These are phyloP conservation scores for Capitella teleta DNA, from an alignment of 1,140 invertebrate species.

Conservation along the genomic window DNA sequence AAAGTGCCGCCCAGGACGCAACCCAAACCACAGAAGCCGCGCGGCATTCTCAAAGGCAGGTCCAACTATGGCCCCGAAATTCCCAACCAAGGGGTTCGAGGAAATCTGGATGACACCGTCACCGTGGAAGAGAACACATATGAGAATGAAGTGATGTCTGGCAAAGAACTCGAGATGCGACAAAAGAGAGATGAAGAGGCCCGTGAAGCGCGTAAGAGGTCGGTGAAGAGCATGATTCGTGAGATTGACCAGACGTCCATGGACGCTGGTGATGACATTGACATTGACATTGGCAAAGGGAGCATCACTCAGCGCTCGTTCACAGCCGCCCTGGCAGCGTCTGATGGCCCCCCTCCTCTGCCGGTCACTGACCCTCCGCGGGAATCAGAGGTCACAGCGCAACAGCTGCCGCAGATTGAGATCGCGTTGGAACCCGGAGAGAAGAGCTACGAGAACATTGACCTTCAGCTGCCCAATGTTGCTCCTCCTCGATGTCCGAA, in stretches of 20 bases:
- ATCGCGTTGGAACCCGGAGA: conserved; percentile 13
- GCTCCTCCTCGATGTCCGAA: conserved; percentile 60
- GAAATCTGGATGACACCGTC: conserved; percentile 25
- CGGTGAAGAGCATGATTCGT: not conserved
- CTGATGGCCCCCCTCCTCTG: not conserved
- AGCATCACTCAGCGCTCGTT: conserved; percentile 5
- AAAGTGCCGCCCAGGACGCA: conserved; percentile 13
- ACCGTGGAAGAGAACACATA: conserved; percentile 31
- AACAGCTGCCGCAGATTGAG: not conserved
- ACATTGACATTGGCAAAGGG: not conserved
- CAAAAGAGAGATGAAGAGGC: not conserved
- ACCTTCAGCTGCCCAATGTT: conserved; percentile 66
- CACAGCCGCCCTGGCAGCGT: not conserved
- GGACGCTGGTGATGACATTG: not conserved
- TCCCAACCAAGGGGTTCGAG: conserved; percentile 10
- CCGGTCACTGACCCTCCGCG: not conserved
- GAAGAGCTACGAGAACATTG: conserved; percentile 38
- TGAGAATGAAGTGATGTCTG: conserved; percentile 21
- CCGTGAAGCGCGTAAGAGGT: not conserved
- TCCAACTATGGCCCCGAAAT: conserved; percentile 16
- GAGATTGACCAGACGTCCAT: not conserved
- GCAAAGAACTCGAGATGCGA: not conserved
- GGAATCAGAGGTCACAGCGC: not conserved
- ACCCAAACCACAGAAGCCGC: conserved; percentile 18
- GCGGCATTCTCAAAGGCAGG: conserved; percentile 26